Conservation (phyloP, 2,113 vertebrate genomes). For the Mus pahari region DNA sequence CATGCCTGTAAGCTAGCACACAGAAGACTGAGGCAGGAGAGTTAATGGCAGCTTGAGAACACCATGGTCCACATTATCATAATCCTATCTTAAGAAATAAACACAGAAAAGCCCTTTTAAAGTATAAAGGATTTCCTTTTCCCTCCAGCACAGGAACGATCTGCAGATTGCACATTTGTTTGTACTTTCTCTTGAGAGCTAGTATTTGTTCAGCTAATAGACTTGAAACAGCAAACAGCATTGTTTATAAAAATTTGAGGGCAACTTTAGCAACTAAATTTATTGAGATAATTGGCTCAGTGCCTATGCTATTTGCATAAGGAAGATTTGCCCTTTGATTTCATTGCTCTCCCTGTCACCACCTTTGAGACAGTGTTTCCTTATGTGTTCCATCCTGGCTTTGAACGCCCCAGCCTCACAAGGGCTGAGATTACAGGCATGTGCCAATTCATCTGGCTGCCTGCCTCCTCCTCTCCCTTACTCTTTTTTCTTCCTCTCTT, state of each 20-base stretch:
- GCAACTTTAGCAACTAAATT: background rate
- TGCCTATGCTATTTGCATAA: slow-evolving; percentile 8
- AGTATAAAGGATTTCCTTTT: background rate
- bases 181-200: background rate
- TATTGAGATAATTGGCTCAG: background rate
- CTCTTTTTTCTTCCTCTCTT: background rate
- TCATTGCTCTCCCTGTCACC: background rate
- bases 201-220: slow-evolving; percentile 37
- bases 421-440: background rate
- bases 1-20: background rate
- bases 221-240: background rate
- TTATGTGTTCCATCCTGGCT: background rate
- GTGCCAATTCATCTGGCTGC: background rate
- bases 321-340: slow-evolving; percentile 1
- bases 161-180: background rate
- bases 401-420: background rate
- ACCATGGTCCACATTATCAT: background rate
- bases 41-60: background rate
- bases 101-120: background rate
- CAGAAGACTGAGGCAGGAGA: background rate
- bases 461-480: background rate
- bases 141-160: background rate
- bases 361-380: background rate
- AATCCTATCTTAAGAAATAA: background rate
- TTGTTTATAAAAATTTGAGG: slow-evolving; percentile 16